Conservation (phyloP, 1,140 invertebrate genomes). For the Paralvinella palmiformis region DNA sequence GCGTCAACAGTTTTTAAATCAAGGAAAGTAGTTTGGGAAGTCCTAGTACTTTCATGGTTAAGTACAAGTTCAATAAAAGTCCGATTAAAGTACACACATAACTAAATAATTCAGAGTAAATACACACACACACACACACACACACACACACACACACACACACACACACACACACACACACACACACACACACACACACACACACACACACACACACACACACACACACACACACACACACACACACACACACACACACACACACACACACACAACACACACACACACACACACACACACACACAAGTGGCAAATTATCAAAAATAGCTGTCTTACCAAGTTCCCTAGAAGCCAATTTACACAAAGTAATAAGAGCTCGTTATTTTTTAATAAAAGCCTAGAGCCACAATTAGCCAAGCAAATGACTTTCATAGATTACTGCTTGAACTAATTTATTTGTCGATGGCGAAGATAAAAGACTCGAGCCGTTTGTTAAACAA, state of each 20-base stretch:
- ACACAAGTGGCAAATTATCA: no score
- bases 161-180: constrained; percentile 4
- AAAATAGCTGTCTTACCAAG: no score
- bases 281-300: neutral
- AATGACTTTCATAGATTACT: no score
- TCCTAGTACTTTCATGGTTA: no score
- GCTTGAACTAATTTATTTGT: no score
- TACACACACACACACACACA: constrained; percentile 1
- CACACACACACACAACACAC: neutral
- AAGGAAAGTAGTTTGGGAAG: neutral
- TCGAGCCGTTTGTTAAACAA: no score
- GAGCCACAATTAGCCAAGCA: no score
- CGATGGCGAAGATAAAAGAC: no score
- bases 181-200: constrained; percentile 5
- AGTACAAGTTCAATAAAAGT: no score
- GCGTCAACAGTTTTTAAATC: neutral
- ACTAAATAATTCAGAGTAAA: neutral
- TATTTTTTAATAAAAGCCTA: no score
- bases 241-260: neutral
- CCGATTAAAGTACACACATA: neutral
- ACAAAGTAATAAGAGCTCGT: no score
- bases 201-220: neutral
- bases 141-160: constrained; percentile 5
- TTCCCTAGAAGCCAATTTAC: no score
- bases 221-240: neutral